Base-by-base conservation (phyloP, 1,140 invertebrate species). In the Zaprionus lachaisei region DNA sequence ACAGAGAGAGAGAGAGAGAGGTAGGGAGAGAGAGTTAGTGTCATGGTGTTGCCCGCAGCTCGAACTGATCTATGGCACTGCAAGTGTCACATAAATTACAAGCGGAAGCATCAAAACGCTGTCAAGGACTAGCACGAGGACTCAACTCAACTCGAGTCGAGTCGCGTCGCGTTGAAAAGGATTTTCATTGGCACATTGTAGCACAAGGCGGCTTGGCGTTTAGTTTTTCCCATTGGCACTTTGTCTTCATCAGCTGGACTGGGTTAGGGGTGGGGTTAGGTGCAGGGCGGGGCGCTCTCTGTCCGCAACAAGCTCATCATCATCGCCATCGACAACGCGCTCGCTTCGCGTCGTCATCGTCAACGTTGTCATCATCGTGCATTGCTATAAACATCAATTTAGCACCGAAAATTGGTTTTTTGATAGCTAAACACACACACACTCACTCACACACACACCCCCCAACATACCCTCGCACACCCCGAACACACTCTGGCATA, bases 341-440 rank as follows among this genome's bases (percentile, higher is more conserved):
- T 5, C 7, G 17, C 82, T 77, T 79, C 64, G 75, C 82, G 60
- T 65, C 79, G 64, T 47, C 77, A 63, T 75, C 63, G 47, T 72
- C 69, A 69, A 80, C 57, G 61, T 80, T 64, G 77, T 81, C 84
- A 82, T 87, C 84, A 81, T 83, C 69, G 68, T 79, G 79, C 85
- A 90, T 89, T 81, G 84, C 84, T 89, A 89, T 89, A 89, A 89
- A 89, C 84, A 89, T 89, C 84, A 89, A 89, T 89, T 89, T 89
- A 89, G 85, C 79, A 81, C 74, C 84, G 85, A 89, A 89, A 89
- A 89, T 89, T 89, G 85, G 84, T 89, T 89, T 89, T 89, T 87
- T 90, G 84, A 89, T 89, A 90, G 84, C 81, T 76, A 44, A 58
- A 72, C 73, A 77, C 54, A 60, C 54, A 60, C 64, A 49, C 61